phyloP scores from a whole-genome alignment of 2,888 invertebrate genomes.

The Erpobdella octoculata region DNA sequence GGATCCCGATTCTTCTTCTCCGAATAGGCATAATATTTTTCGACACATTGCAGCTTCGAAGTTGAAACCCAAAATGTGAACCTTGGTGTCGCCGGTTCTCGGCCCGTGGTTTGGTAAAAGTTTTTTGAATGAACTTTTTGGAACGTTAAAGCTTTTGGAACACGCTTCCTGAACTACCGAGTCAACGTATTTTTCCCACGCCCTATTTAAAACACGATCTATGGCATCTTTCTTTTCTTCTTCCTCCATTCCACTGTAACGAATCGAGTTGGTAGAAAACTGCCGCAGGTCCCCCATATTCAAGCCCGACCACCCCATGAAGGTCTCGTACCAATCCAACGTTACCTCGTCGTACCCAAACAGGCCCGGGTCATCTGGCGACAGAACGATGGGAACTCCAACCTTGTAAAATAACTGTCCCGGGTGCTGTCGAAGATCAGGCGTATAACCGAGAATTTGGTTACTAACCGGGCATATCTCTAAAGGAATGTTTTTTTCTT shows the following conservation, averaged over 20 bases:
- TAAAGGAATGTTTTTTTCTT: conserved; percentile 31
- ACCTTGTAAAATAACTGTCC: conserved; percentile 35
- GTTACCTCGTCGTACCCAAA: conserved; percentile 40
- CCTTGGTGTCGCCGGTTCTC: neutral
- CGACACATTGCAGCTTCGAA: neutral
- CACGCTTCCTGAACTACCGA: conserved; percentile 33
- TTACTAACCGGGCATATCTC: conserved; percentile 35
- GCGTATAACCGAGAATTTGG: conserved; percentile 38
- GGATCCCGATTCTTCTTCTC: neutral
- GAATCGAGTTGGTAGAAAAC: conserved; percentile 38
- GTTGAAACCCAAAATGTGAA: neutral
- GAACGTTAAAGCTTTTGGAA: neutral
- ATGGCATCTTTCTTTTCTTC: conserved; percentile 34
- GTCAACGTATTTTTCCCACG: conserved; percentile 36
- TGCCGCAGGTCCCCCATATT: conserved; percentile 38
- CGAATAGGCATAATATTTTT: neutral
- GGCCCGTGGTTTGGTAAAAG: neutral
- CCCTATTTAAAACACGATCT: conserved; percentile 34
- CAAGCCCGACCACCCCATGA: conserved; percentile 39
- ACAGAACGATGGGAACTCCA: conserved; percentile 39
- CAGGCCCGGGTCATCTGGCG: conserved; percentile 40
- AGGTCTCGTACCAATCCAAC: conserved; percentile 40
- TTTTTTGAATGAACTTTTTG: neutral
- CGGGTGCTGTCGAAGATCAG: conserved; percentile 39
- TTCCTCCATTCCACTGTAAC: conserved; percentile 35